phyloP scores from a whole-genome alignment of 2,888 invertebrate genomes.

The Hylaea fasciaria region DNA sequence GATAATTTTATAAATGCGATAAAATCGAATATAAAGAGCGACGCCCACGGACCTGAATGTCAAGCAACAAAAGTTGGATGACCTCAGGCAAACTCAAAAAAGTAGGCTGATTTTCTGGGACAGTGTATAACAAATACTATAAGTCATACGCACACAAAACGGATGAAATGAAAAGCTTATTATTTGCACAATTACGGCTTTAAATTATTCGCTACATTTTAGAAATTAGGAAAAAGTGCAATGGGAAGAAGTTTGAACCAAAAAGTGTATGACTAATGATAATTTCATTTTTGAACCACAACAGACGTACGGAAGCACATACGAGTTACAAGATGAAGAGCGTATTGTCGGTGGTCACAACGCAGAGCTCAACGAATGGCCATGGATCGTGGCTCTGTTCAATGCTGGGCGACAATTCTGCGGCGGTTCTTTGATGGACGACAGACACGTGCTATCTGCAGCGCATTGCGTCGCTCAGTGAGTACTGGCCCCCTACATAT shows the following conservation, averaged over 20 bases:
- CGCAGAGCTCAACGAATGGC: conserved; percentile 93
- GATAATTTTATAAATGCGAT: conserved; percentile 26
- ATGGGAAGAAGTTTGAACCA: not conserved
- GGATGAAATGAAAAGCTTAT: conserved; percentile 6
- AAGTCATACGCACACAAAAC: conserved; percentile 10
- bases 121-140: conserved; percentile 24
- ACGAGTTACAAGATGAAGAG: conserved; percentile 86
- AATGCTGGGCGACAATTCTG: conserved; percentile 94
- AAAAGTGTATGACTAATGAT: conserved; percentile 2
- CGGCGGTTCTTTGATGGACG: conserved; percentile 93
- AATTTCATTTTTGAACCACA: conserved; percentile 8
- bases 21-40: conserved; percentile 21
- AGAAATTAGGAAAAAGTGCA: conserved; percentile 2
- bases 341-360: conserved; percentile 94
- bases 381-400: conserved; percentile 93
- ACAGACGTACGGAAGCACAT: conserved; percentile 67
- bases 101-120: conserved; percentile 34
- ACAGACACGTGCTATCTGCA: conserved; percentile 91
- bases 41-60: conserved; percentile 40
- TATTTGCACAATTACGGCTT: conserved; percentile 5
- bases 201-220: conserved; percentile 2
- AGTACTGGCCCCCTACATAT: conserved; percentile 55
- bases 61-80: conserved; percentile 38
- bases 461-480: conserved; percentile 96
- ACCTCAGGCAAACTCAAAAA: conserved; percentile 37